Evolutionary conservation across 2,113 vertebrate genomes (phyloP), one percentile per base, ranked within the genome.

Genomic region (Delphinapterus leucas): DNA sequence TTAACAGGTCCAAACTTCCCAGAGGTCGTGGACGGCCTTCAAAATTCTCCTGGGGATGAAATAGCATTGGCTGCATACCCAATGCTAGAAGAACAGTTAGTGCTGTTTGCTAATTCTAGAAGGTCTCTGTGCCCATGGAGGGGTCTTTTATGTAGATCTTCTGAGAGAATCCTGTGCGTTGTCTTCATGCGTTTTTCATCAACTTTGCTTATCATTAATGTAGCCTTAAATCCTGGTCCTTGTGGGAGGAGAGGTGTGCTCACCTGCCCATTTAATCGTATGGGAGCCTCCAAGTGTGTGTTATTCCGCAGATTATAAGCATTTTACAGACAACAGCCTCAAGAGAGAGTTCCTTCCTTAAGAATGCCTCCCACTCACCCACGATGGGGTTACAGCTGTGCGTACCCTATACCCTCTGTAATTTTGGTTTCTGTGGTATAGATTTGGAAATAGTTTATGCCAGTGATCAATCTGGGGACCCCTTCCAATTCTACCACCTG

Each of bases 41-140:
- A 82, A 61, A 94, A 83, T 60, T 49, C 60, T 97, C 85, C 86
- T 67, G 93, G 73, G 61, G n/a, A 53, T 90, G 60, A 80, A 68
- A 76, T 33, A 71, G 67, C 74, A 36, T 11, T 83, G 65, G 91
- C 23, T 71, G 93, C 95, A 80, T 49, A 90, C 25, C 8, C 71
- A 73, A 17, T 70, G 76, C 55, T 36, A 93, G 88, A 58, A 74
- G 96, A 96, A 70, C 55, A 93, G n/a, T 33, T 65, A 41, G 21
- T 74, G 26, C 47, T 92, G 17, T 44, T 92, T 74, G 80, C 68
- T 91, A 55, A 91, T 91, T 90, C 88, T 70, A 88, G 85, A 94
- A 93, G 36, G 74, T 81, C 12, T 53, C 80, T 25, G 2, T 84
- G 31, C 65, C 63, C 28, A 18, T 4, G 60, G 81, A 91, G 63